Conservation (phyloP, 2,113 vertebrate species). For the Chloroceryle aenea region DNA sequence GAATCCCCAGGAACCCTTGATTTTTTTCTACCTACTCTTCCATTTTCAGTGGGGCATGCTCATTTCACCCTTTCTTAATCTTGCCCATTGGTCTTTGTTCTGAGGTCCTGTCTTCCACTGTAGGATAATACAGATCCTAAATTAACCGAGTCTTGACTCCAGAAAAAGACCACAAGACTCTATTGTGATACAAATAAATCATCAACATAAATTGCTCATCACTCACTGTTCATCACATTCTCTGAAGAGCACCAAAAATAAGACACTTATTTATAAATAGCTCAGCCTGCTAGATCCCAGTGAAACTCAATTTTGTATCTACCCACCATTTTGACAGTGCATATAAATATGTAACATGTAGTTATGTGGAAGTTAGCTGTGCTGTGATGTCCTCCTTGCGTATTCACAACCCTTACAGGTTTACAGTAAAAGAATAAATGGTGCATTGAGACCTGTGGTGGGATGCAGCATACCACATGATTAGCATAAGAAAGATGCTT, state of each 20-base stretch:
- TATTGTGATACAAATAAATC: constrained; percentile 58
- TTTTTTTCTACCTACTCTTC: not conserved
- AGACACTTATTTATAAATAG: constrained; percentile 66
- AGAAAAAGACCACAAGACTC: constrained; percentile 2
- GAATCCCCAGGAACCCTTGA: not conserved
- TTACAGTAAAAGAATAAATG: not conserved
- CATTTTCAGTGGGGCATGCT: not conserved
- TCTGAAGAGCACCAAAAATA: constrained; percentile 67
- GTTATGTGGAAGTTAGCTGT: constrained; percentile 26
- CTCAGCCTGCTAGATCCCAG: constrained; percentile 47
- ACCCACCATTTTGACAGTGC: constrained; percentile 60
- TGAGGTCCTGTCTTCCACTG: not conserved
- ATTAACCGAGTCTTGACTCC: constrained; percentile 6
- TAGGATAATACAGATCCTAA: not conserved
- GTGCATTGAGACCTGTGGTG: not conserved
- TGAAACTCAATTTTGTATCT: constrained; percentile 11
- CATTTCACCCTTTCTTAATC: not conserved
- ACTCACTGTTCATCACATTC: constrained; percentile 54
- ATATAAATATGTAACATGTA: constrained; percentile 53
- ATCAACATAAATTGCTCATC: constrained; percentile 60
- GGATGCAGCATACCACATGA: not conserved
- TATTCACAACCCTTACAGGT: not conserved
- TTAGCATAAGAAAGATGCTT: not conserved
- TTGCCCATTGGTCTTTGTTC: not conserved
- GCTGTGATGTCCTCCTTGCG: not conserved